Conservation (phyloP, 2,113 vertebrate genomes). For the Paraplagusia blochii region DNA sequence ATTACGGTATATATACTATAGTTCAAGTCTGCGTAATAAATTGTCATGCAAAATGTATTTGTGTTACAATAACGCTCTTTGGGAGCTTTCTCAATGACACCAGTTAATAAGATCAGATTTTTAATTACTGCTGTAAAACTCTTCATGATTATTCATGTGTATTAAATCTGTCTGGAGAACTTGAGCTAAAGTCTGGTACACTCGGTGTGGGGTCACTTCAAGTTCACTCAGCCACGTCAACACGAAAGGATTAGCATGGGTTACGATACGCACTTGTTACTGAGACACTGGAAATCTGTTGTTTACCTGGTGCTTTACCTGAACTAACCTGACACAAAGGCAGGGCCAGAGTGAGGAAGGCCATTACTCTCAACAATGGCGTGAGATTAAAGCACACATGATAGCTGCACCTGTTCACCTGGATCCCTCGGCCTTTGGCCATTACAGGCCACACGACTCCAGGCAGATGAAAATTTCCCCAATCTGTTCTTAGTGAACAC, state of each 20-base stretch:
- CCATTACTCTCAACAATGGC: conserved; percentile 18
- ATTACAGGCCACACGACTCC: not conserved
- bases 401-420: conserved; percentile 8
- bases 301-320: conserved; percentile 41
- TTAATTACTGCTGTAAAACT: no score
- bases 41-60: no score
- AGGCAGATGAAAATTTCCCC: not conserved
- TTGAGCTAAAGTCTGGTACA: not conserved
- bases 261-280: conserved; percentile 53
- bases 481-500: not conserved
- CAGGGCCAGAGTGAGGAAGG: conserved; percentile 9
- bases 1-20: no score
- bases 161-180: not conserved
- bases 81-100: conserved; percentile 29
- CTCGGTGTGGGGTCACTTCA: conserved; percentile 5
- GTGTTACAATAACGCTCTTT: no score
- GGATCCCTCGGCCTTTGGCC: not conserved
- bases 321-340: conserved; percentile 29
- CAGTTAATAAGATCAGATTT: no score
- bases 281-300: conserved; percentile 36
- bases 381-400: conserved; percentile 10
- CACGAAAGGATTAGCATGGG: conserved; percentile 34
- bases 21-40: no score
- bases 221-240: conserved; percentile 16
- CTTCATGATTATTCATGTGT: not conserved